Conservation (phyloP, 2,797 vertebrate genomes). For the Emys orbicularis region DNA sequence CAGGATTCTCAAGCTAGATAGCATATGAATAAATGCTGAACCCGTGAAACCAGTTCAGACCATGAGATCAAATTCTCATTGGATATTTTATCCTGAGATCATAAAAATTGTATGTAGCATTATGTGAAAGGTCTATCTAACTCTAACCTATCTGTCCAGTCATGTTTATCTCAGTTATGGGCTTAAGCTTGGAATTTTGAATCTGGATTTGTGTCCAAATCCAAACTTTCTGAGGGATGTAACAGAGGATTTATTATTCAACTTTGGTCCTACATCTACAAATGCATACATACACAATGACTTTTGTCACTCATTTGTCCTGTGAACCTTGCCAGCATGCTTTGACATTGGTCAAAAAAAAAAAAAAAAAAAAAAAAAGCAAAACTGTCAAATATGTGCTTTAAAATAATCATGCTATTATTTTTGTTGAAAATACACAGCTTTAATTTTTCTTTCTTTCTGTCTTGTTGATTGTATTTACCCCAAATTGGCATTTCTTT, state of each 20-base stretch:
- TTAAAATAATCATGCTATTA: not conserved
- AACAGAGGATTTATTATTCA: not conserved
- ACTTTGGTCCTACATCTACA: not conserved
- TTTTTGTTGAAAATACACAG: too few relatives aligned
- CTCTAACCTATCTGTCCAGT: not conserved
- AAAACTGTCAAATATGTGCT: not conserved
- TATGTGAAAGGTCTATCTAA: not conserved
- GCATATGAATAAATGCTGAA: not conserved
- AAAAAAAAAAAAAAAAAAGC: not conserved
- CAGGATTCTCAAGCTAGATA: not conserved
- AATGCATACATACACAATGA: not conserved
- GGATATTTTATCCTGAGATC: not conserved
- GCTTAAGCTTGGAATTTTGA: not conserved
- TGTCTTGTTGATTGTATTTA: not conserved
- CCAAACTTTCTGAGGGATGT: not conserved
- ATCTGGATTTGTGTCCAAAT: not conserved
- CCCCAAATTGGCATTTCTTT: not conserved
- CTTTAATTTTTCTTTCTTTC: not conserved
- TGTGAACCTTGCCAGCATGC: not conserved
- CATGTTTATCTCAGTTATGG: too few relatives aligned
- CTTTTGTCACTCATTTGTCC: not conserved
- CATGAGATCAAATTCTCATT: not conserved
- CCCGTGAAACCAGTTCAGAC: not conserved
- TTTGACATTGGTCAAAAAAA: rapidly evolving
- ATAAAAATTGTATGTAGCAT: not conserved